Conservation (phyloP, 2,888 invertebrate species). For the Serripes groenlandicus region DNA sequence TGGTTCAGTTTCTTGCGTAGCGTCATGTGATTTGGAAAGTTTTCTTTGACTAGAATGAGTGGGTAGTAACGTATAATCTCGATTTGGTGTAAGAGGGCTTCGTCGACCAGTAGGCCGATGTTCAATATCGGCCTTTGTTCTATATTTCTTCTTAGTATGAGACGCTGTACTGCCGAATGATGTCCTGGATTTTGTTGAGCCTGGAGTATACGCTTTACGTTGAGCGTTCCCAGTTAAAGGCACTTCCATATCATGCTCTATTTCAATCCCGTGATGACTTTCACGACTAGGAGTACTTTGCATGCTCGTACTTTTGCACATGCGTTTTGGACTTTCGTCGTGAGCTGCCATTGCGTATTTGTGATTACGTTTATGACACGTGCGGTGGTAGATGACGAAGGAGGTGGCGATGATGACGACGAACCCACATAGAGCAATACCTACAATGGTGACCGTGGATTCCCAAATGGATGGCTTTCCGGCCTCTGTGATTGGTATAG, state of each 20-base stretch:
- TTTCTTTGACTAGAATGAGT: constrained; percentile 76
- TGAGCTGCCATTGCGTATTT: constrained; percentile 80
- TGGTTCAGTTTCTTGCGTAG: constrained; percentile 69
- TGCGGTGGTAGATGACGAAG: constrained; percentile 80
- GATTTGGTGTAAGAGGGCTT: constrained; percentile 73
- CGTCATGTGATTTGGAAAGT: constrained; percentile 71
- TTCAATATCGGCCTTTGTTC: constrained; percentile 73
- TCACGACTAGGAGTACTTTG: constrained; percentile 72
- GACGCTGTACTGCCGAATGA: constrained; percentile 67
- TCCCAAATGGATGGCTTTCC: constrained; percentile 74
- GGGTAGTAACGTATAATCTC: constrained; percentile 73
- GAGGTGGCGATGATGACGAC: constrained; percentile 77
- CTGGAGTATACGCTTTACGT: constrained; percentile 64
- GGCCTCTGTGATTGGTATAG: constrained; percentile 31
- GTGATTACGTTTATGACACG: constrained; percentile 72
- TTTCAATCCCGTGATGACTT: constrained; percentile 73
- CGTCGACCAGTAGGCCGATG: constrained; percentile 48
- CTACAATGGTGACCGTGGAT: constrained; percentile 82
- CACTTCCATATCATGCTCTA: constrained; percentile 79
- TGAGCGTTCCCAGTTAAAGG: constrained; percentile 74
- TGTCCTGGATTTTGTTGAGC: constrained; percentile 76
- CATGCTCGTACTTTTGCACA: constrained; percentile 75
- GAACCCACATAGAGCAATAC: constrained; percentile 81
- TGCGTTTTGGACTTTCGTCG: constrained; percentile 78
- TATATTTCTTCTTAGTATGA: constrained; percentile 65